Percentiles rank a stretch among this genome's conserved stretches.
Conservation (phyloP, 2,113 vertebrate genomes). For the Emberiza fucata region DNA sequence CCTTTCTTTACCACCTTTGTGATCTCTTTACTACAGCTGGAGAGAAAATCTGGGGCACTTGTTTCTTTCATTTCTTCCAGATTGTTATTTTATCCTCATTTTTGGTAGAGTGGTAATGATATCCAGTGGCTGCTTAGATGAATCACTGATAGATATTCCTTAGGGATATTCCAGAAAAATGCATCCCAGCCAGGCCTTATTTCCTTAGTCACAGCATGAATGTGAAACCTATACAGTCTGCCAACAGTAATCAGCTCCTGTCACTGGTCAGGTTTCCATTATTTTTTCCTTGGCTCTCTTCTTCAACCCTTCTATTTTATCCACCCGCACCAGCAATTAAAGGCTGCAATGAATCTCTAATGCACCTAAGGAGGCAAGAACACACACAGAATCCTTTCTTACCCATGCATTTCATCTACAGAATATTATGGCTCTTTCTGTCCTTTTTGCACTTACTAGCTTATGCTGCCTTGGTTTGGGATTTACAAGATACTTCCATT, state of each 20-base stretch:
- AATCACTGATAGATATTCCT: slow-evolving; percentile 60
- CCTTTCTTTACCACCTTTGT: slow-evolving; percentile 12
- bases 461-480: background rate
- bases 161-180: slow-evolving; percentile 57
- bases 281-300: slow-evolving; percentile 6
- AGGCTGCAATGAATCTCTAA: background rate
- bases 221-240: slow-evolving; percentile 26
- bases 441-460: background rate
- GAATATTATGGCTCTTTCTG: background rate
- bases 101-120: slow-evolving; percentile 56
- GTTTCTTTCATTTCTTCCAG: slow-evolving; percentile 48
- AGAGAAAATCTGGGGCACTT: slow-evolving; percentile 53
- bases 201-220: slow-evolving; percentile 50
- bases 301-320: background rate
- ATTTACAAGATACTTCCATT: background rate
- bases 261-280: slow-evolving; percentile 23
- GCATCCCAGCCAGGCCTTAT: slow-evolving; percentile 17
- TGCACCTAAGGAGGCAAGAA: background rate
- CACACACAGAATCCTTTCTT: background rate
- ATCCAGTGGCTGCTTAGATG: slow-evolving; percentile 53
- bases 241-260: background rate
- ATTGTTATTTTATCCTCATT: slow-evolving; percentile 60
- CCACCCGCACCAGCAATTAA: slow-evolving; percentile 16
- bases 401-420: background rate
- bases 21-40: slow-evolving; percentile 44